Percentiles rank a stretch among this genome's conserved stretches.
phyloP scores from a whole-genome alignment of 2,888 invertebrate genomes.

The Spilarctia lutea region DNA sequence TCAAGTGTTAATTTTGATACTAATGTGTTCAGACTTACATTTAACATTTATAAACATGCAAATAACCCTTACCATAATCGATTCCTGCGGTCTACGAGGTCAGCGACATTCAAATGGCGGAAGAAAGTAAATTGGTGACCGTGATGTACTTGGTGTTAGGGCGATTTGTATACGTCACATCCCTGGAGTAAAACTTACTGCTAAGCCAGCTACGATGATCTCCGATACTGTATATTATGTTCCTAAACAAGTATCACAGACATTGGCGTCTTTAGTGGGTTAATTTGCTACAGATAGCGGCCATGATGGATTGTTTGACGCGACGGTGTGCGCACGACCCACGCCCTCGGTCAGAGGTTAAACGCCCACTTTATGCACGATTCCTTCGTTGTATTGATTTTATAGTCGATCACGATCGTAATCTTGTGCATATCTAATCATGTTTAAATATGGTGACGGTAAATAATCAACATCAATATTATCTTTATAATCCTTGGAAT shows the following conservation, averaged over 20 bases:
- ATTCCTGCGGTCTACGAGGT: slow-evolving; percentile 65
- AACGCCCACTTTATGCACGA: slow-evolving; percentile 84
- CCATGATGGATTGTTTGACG: slow-evolving; percentile 80
- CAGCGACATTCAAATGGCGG: slow-evolving; percentile 67
- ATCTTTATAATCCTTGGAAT: too few relatives aligned
- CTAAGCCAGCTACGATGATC: slow-evolving; percentile 50
- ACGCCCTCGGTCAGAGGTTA: slow-evolving; percentile 80
- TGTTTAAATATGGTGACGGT: slow-evolving; percentile 53
- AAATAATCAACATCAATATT: slow-evolving; percentile 41
- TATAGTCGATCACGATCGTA: slow-evolving; percentile 76
- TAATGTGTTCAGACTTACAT: not conserved
- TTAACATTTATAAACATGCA: slow-evolving; percentile 56
- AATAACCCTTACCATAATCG: slow-evolving; percentile 67
- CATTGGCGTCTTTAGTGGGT: slow-evolving; percentile 74
- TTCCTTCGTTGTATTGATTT: slow-evolving; percentile 81
- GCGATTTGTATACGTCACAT: slow-evolving; percentile 80
- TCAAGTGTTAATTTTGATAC: not conserved
- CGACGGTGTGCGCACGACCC: slow-evolving; percentile 71
- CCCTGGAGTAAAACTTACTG: slow-evolving; percentile 60
- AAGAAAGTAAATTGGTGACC: slow-evolving; percentile 80
- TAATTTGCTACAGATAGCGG: slow-evolving; percentile 81
- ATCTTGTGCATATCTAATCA: slow-evolving; percentile 66
- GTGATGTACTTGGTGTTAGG: slow-evolving; percentile 69
- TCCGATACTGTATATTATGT: slow-evolving; percentile 37
- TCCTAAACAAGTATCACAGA: slow-evolving; percentile 43